Evolutionary conservation across 2,797 vertebrate genomes (phyloP).

Genomic region (Bovichtus variegatus): DNA sequence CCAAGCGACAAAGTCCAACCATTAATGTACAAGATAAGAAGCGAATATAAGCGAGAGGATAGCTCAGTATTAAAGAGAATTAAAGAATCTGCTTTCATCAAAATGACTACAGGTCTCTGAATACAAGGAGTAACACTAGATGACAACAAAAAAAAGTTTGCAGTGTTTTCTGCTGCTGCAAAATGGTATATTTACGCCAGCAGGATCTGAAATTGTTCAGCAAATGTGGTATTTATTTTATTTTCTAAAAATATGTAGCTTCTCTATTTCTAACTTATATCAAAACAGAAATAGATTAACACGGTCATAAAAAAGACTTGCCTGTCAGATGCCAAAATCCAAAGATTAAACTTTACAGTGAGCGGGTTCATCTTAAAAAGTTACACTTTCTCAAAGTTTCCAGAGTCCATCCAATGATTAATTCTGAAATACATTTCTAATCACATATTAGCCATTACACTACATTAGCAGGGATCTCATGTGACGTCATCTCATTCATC

Average conservation of each 20-base stretch:
- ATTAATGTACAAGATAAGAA: not conserved
- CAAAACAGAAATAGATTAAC: not conserved
- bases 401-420: constrained; percentile 6
- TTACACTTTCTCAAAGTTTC: constrained; percentile 4
- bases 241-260: not conserved
- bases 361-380: not conserved
- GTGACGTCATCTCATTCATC: constrained; percentile 53
- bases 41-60: not conserved
- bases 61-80: not conserved
- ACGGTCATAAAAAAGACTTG: not conserved
- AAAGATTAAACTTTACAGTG: no score
- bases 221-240: not conserved
- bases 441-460: constrained; percentile 55
- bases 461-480: constrained; percentile 54
- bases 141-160: not conserved
- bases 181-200: not conserved
- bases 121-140: not conserved
- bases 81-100: not conserved
- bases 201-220: not conserved
- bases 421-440: constrained; percentile 45
- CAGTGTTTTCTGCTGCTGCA: not conserved
- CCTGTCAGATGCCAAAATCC: not conserved
- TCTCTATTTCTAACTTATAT: not conserved
- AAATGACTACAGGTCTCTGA: not conserved
- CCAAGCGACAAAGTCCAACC: not conserved